Evolutionary conservation across 2,888 invertebrate genomes (phyloP).

Genomic region (Phalera bucephala): DNA sequence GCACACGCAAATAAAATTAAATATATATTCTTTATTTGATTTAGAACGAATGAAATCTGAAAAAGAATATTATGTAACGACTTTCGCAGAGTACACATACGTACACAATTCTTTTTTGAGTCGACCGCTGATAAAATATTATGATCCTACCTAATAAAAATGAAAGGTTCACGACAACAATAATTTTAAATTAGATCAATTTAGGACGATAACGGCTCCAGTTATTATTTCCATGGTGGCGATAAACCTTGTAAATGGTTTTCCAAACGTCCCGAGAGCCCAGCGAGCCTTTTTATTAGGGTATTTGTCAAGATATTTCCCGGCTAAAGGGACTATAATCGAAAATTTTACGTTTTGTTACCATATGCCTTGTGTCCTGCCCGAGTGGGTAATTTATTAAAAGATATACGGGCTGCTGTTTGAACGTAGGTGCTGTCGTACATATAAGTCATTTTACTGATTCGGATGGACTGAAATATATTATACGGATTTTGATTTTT

Average conservation of each 20-base stretch:
- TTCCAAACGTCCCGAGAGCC: slow-evolving; percentile 76
- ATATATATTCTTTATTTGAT: no score
- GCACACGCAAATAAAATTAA: no score
- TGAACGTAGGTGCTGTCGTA: slow-evolving; percentile 14
- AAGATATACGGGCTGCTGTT: slow-evolving; percentile 25
- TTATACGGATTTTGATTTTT: slow-evolving; percentile 14
- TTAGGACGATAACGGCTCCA: slow-evolving; percentile 78
- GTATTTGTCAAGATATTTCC: slow-evolving; percentile 79
- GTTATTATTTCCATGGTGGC: slow-evolving; percentile 81
- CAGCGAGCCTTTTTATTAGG: slow-evolving; percentile 77
- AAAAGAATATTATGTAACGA: no score
- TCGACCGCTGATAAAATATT: slow-evolving; percentile 56
- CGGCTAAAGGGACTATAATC: slow-evolving; percentile 70
- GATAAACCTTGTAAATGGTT: slow-evolving; percentile 81
- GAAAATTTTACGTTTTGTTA: slow-evolving; percentile 75
- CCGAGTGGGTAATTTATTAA: slow-evolving; percentile 44
- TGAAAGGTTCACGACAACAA: slow-evolving; percentile 77
- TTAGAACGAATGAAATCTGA: no score
- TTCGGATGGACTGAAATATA: slow-evolving; percentile 12
- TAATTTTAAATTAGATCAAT: slow-evolving; percentile 81
- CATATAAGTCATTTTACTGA: neutral
- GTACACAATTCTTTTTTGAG: no score
- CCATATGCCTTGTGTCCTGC: slow-evolving; percentile 57
- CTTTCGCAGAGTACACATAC: no score
- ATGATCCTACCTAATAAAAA: slow-evolving; percentile 72